Conservation (phyloP, 2,113 vertebrate species). For the Vulpes ferrilata region DNA sequence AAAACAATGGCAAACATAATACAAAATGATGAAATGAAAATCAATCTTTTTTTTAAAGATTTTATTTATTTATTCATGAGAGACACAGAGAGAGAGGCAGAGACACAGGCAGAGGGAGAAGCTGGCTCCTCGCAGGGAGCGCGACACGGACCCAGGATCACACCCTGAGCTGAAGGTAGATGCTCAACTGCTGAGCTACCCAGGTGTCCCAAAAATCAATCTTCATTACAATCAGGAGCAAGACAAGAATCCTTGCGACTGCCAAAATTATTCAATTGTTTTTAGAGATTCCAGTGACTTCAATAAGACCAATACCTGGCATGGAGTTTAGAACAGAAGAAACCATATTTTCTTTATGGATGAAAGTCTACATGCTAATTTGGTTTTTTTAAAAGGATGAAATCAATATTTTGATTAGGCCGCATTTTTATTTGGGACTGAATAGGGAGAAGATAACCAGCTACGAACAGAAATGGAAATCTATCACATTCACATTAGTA, state of each 20-base stretch:
- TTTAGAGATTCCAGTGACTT: neutral
- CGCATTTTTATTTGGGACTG: neutral
- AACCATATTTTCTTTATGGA: neutral
- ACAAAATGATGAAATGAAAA: neutral
- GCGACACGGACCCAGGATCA: too few relatives aligned
- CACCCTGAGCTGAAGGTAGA: too few relatives aligned
- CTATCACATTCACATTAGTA: neutral
- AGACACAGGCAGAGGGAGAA: too few relatives aligned
- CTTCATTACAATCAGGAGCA: neutral
- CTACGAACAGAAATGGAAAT: neutral
- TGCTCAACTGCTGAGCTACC: too few relatives aligned
- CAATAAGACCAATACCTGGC: neutral
- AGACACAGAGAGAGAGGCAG: too few relatives aligned
- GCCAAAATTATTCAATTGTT: neutral
- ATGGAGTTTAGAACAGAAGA: neutral
- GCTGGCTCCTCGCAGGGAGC: too few relatives aligned
- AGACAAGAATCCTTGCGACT: neutral
- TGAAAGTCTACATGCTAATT: neutral
- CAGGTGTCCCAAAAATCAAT: neutral
- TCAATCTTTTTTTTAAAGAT: neutral
- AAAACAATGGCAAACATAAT: neutral
- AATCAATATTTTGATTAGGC: neutral
- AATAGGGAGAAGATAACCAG: neutral
- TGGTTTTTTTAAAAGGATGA: neutral
- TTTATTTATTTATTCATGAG: too few relatives aligned